Evolutionary conservation across 2,113 vertebrate genomes (phyloP), one percentile per base, ranked within the genome.

Genomic region (Corythoichthys intestinalis): DNA sequence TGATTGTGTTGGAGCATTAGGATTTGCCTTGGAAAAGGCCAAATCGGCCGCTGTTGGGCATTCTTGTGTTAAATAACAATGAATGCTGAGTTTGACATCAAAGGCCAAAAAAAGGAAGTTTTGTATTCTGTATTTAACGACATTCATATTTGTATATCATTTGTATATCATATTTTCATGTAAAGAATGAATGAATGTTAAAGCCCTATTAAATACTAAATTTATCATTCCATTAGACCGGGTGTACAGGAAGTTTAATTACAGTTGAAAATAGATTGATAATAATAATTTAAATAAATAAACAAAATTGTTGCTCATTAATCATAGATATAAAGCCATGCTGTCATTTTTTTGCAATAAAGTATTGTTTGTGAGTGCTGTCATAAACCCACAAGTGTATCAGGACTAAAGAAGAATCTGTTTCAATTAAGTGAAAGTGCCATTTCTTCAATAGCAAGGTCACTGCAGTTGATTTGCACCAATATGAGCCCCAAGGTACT

Each of bases 381-480:
- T 78, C 59, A 71, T 85, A 76, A 74, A 82, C 68, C 53, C 50
- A 41, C 67, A 62, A 67, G 68, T 67, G 69, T 17, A 48, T 66
- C 46, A 28, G 15, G 67, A 41, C 65, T 58, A 14, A 60, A 72
- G 66, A 76, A 72, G 66, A 78, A 80, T 71, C 59, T 37, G 68
- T 67, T 78, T 74, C 64, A 46, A 68, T 10, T 60, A 66, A 66
- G 44, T 72, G 67, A 70, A 72, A 81, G 72, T 68, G 71, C 74
- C 69, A 75, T 58, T 56, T 76, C 59, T 53, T 56, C 58, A 49
- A 58, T 70, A 11, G 52, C 78, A 79, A 81, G 82, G 81, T 77
- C 78, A 74, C 64, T 67, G 62, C 68, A 60, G 66, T 75, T 79
- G 78, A 81, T 79, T 85, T 81, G 74, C 76, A 77, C 65, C 71